phyloP scores from a whole-genome alignment of 2,113 vertebrate genomes.

The Addax nasomaculatus region DNA sequence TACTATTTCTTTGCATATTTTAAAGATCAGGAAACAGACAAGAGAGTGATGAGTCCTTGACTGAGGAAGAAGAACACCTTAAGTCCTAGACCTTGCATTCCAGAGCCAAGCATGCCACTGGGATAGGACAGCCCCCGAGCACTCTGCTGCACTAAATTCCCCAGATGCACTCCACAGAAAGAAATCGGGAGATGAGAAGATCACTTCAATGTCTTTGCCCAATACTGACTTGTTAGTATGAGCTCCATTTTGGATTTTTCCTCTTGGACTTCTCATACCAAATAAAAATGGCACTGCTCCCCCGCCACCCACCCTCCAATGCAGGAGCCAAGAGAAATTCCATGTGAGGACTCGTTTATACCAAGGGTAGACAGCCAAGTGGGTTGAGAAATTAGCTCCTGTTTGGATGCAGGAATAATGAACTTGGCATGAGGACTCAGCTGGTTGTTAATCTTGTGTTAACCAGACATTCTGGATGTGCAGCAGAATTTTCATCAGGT shows the following conservation, averaged over 20 bases:
- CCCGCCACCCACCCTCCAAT: background rate
- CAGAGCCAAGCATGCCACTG: background rate
- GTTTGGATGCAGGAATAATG: constrained; percentile 4
- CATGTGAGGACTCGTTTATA: background rate
- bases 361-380: background rate
- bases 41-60: background rate
- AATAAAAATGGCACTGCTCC: background rate
- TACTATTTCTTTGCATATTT: background rate
- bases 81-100: background rate
- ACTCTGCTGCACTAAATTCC: background rate
- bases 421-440: background rate
- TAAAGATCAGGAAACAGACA: background rate
- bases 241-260: background rate
- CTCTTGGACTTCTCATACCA: background rate
- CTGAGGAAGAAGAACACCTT: background rate
- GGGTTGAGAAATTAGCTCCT: background rate
- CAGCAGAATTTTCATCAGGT: background rate
- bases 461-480: background rate
- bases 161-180: background rate
- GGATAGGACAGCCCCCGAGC: background rate
- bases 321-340: background rate
- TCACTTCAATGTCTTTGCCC: background rate
- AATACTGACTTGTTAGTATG: background rate
- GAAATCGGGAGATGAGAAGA: background rate
- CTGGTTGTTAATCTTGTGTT: background rate